Base-by-base conservation (phyloP, 1,140 invertebrate species). In the Uloborus diversus region DNA sequence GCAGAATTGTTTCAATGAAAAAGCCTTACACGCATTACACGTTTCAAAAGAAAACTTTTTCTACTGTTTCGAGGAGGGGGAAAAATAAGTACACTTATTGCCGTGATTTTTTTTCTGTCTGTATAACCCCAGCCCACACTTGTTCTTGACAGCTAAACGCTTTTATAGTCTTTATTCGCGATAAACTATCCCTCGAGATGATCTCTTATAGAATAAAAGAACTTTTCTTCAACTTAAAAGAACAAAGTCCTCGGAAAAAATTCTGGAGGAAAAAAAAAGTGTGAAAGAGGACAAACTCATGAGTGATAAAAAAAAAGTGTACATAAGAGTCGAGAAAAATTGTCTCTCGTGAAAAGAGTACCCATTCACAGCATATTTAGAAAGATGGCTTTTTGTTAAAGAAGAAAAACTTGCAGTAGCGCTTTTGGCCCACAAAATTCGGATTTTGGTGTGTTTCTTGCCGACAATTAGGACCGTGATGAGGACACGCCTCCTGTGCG, bases 111-210 rank as follows among this genome's bases (percentile, higher is more conserved):
- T 73, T 75, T 62, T 23, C 9, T 25, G n/a, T 37, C 14, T n/a
- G 23, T 64, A 33, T 62, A 75, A 35, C 59, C 71, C 71, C 30
- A 20, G 28, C 51, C 23, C 59, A 33, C 71, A 75, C 71, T 75
- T 75, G 71, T 64, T 30, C 30, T 64, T 75, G 71, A 75, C 71
- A 75, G 71, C 71, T 75, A 75, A 75, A 75, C 59, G 71, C 71
- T 75, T 75, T 75, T 75, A 75, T 75, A 64, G 71, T 75, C 71
- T 53, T 75, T 64, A 75, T 75, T 28, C 42, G 42, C 61, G 42
- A 64, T 75, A 75, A 75, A 75, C 57, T 25, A 62, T 51, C 71
- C 59, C 53, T 28, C 30, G 59, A 25, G 42, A 61, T 51, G 53
- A 11, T 17, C n/a, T 33, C 13, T n/a, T 14, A 62, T 9, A 17